A percentile compares a stretch with the other conserved stretches of the same genome.
phyloP scores from a whole-genome alignment of 2,113 vertebrate species.

The Grus americana region DNA sequence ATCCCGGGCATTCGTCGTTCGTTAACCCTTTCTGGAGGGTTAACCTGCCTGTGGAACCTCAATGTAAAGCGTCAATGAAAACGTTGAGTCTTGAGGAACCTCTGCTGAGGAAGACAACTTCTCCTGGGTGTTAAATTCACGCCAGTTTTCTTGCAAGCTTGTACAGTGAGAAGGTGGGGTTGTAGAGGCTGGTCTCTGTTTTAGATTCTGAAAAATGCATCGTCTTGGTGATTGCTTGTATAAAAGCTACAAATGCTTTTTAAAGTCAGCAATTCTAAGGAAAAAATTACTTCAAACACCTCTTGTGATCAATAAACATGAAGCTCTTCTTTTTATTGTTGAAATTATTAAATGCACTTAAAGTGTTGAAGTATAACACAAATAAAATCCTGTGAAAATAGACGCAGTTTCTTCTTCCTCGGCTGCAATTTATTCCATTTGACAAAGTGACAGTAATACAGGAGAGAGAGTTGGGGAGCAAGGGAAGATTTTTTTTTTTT shows the following conservation, averaged over 20 bases:
- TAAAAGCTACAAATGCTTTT: slow-evolving; percentile 36
- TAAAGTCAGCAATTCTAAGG: neutral
- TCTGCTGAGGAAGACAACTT: neutral
- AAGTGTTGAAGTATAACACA: neutral
- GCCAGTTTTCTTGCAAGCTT: neutral
- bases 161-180: neutral
- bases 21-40: slow-evolving; percentile 26
- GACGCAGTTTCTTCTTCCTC: neutral
- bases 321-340: slow-evolving; percentile 6
- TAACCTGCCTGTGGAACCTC: neutral
- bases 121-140: neutral
- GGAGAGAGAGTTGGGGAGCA: neutral
- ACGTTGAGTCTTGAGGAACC: neutral
- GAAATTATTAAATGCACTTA: slow-evolving; percentile 26
- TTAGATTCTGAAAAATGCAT: neutral
- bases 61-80: neutral
- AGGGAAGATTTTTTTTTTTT: neutral
- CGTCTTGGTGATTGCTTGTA: neutral
- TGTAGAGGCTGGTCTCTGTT: neutral
- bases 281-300: neutral
- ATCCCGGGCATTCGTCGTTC: neutral
- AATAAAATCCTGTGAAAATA: slow-evolving; percentile 21
- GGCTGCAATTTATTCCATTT: slow-evolving; percentile 18
- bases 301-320: slow-evolving; percentile 42
- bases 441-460: neutral